phyloP scores from a whole-genome alignment of 2,113 vertebrate species.

The human (Homo sapiens) region DNA sequence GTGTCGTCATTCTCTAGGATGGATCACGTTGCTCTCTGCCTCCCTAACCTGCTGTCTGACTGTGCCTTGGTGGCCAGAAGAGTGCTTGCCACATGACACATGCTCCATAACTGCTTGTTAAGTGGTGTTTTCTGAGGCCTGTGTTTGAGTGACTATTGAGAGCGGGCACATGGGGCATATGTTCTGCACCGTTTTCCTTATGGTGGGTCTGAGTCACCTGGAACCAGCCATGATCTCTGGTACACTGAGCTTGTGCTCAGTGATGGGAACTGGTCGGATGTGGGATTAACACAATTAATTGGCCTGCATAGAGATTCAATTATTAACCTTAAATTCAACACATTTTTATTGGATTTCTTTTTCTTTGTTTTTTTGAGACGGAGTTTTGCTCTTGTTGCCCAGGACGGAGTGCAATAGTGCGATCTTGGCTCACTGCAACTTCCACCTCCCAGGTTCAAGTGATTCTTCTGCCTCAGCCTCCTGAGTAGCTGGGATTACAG shows the following conservation, averaged over 20 bases:
- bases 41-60: not conserved
- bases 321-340: not conserved
- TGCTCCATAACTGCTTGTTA: not conserved
- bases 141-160: not conserved
- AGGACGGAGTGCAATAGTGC: too few relatives aligned
- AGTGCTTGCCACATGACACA: not conserved
- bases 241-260: not conserved
- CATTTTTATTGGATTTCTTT: slow-evolving; percentile 27
- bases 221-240: not conserved
- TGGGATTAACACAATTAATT: slow-evolving; percentile 16
- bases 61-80: not conserved
- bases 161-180: not conserved
- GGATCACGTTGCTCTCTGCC: not conserved
- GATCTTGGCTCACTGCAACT: too few relatives aligned
- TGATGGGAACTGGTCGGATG: not conserved
- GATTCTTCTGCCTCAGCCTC: too few relatives aligned
- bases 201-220: not conserved
- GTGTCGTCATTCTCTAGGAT: not conserved
- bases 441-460: too few relatives aligned
- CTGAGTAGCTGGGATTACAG: too few relatives aligned
- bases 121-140: not conserved
- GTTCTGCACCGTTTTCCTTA: not conserved
- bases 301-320: not conserved
- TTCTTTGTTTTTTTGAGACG: too few relatives aligned
- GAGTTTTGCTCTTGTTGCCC: too few relatives aligned